These are phyloP conservation scores for Orchesella flavescens DNA, from an alignment of 2,888 invertebrate genomes.

Conservation along the genomic window DNA sequence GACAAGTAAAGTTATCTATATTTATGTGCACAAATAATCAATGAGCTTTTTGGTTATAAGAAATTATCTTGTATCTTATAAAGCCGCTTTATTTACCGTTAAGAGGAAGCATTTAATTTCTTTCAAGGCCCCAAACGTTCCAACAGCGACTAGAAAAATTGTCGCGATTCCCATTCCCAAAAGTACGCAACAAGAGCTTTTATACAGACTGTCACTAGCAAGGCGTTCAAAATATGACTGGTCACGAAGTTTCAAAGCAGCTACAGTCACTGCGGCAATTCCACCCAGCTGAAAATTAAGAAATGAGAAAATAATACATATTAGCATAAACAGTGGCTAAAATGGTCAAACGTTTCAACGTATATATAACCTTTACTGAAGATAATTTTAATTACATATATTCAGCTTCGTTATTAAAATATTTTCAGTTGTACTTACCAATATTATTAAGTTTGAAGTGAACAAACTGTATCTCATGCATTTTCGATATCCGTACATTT, in stretches of 20 bases:
- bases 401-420: not conserved
- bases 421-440: conserved; percentile 81
- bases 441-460: conserved; percentile 86
- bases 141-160: conserved; percentile 88
- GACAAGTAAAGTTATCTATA: not conserved
- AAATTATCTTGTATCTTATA: not conserved
- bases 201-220: conserved; percentile 86
- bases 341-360: too few species aligned
- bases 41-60: not conserved
- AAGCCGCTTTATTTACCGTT: conserved; percentile 80
- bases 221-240: conserved; percentile 89
- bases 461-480: conserved; percentile 91
- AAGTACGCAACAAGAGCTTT: conserved; percentile 88
- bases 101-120: conserved; percentile 95
- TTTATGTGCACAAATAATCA: not conserved
- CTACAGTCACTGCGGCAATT: conserved; percentile 83
- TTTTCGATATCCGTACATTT: conserved; percentile 91
- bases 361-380: too few species aligned
- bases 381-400: too few species aligned
- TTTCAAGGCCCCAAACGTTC: conserved; percentile 93
- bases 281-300: conserved; percentile 83
- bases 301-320: conserved; percentile 9
- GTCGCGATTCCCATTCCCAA: conserved; percentile 87
- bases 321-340: conserved; percentile 20
- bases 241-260: conserved; percentile 89